A percentile compares a stretch with the other conserved stretches of the same genome.
Conservation (phyloP, 2,113 vertebrate species). For the Laterallus jamaicensis region DNA sequence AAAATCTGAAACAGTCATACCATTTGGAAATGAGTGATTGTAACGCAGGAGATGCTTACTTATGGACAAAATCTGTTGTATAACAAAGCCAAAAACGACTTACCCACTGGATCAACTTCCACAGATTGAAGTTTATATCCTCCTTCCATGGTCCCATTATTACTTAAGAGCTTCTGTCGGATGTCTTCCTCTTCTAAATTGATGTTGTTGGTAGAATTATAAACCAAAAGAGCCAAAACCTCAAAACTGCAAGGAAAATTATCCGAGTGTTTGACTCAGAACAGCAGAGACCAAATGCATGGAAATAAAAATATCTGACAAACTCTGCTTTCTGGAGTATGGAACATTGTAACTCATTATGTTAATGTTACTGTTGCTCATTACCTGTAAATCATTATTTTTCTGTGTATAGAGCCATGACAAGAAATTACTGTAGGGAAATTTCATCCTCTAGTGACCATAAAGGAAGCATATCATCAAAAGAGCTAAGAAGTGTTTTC, state of each 20-base stretch:
- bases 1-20: background rate
- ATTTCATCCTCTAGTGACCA: background rate
- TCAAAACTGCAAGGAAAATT: slow-evolving; percentile 72
- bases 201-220: slow-evolving; percentile 77
- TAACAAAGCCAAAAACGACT: slow-evolving; percentile 30
- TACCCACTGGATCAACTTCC: slow-evolving; percentile 79
- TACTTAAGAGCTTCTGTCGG: slow-evolving; percentile 70
- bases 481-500: background rate
- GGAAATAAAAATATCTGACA: slow-evolving; percentile 27
- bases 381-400: background rate
- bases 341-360: background rate
- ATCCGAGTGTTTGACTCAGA: slow-evolving; percentile 14
- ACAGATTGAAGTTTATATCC: slow-evolving; percentile 71
- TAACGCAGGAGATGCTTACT: background rate
- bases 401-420: background rate
- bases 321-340: background rate
- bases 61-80: background rate
- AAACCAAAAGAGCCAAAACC: slow-evolving; percentile 84
- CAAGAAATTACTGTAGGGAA: background rate
- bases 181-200: slow-evolving; percentile 77
- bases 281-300: background rate
- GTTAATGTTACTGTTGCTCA: background rate
- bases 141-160: slow-evolving; percentile 54
- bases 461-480: background rate
- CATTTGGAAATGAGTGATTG: background rate